Evolutionary conservation across 2,888 invertebrate genomes (phyloP), one percentile per base, ranked within the genome.

Genomic region (Dolichopus griseipennis): DNA sequence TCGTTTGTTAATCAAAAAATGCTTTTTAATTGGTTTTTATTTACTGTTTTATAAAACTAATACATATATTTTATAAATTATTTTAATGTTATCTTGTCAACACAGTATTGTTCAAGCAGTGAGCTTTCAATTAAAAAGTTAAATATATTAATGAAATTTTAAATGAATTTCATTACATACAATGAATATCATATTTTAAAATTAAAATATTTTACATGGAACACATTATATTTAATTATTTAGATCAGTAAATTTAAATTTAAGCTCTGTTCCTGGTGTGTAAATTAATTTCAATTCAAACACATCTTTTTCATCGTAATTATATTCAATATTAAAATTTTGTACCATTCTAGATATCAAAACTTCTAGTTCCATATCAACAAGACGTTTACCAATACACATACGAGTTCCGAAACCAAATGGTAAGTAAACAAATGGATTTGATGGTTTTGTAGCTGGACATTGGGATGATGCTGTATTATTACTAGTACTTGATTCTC

Each of bases 311-410:
- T 77, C 77, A 33, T 76, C 72, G 70, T 79, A 75, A 18, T 80
- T 76, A 76, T 76, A 82, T 66, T 80, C 79, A 18, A 83, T 72
- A 1, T 75, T 68, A 70, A 81, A 83, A 70, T 82, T 81, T 22
- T 81, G 78, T 37, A 83, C 74, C 67, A 79, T 70, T 72, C 77
- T 83, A 37, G 83, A 81, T 15, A 85, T 72, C 0, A 86, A 78
- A 15, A 82, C 80, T 76, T 87, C 86, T 70, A 90, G 83, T 77
- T 90, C 90, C 73, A 91, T 80, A 75, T 90, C 89, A 0, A 91
- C 90, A 72, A 92, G 87, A 75, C 91, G 82, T 75, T 87, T 84
- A 7, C 91, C 91, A 69, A 89, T 85, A 75, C 90, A 90, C 71
- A 85, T 84, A 68, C 90, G 73, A 3, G 78, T 75, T 0, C 78